phyloP scores from a whole-genome alignment of 2,113 vertebrate species.

The Pachypanchax playfairii region DNA sequence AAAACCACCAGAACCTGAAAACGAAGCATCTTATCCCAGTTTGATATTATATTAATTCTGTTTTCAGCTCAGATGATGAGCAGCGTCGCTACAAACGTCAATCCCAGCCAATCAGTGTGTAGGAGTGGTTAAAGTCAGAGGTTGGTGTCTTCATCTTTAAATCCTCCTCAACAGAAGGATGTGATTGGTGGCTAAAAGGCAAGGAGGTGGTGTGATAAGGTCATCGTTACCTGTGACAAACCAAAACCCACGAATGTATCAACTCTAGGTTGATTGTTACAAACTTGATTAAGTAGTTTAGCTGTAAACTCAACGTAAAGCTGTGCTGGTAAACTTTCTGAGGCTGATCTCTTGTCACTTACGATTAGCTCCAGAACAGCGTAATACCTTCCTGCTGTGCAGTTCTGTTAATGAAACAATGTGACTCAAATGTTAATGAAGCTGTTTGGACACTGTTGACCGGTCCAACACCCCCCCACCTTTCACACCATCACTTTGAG shows the following conservation, averaged over 20 bases:
- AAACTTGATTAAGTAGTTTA: too few species aligned
- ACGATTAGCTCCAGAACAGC: slow-evolving; percentile 49
- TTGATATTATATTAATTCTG: neutral
- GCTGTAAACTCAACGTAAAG: too few species aligned
- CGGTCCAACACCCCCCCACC: slow-evolving; percentile 12
- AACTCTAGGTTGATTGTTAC: neutral
- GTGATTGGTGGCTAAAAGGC: slow-evolving; percentile 63
- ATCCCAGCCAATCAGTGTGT: slow-evolving; percentile 6
- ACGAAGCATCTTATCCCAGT: slow-evolving; percentile 60
- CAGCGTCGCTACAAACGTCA: neutral
- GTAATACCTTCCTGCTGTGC: slow-evolving; percentile 40
- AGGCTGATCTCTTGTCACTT: slow-evolving; percentile 47
- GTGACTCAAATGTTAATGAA: slow-evolving; percentile 84
- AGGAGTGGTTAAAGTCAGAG: slow-evolving; percentile 25
- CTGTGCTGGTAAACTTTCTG: too few species aligned
- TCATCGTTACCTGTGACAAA: slow-evolving; percentile 32
- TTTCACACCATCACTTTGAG: slow-evolving; percentile 30
- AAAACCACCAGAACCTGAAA: slow-evolving; percentile 60
- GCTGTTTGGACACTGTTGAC: too few species aligned
- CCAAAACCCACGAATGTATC: neutral
- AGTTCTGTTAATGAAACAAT: slow-evolving; percentile 62
- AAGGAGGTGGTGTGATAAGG: slow-evolving; percentile 44
- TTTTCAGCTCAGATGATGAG: neutral
- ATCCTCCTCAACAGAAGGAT: slow-evolving; percentile 34
- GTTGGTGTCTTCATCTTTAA: slow-evolving; percentile 43